A percentile compares a stretch with the other conserved stretches of the same genome.
These are phyloP conservation scores for Cyphomyrmex costatus DNA, from an alignment of 1,140 invertebrate species.

Conservation along the genomic window DNA sequence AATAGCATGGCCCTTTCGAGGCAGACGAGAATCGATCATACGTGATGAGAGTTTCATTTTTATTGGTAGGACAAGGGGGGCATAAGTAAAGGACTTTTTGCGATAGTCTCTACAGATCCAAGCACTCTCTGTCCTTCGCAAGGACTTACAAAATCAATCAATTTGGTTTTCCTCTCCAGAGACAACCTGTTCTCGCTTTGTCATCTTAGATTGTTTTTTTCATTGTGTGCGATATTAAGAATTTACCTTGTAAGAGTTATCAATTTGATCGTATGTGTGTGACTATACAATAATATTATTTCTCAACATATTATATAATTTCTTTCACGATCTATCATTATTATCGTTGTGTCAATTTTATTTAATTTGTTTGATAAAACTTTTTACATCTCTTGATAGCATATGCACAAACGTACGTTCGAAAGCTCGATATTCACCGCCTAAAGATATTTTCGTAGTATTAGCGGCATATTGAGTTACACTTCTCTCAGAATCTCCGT, in stretches of 20 bases:
- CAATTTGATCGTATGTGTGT: not conserved
- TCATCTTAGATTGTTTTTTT: constrained; percentile 21
- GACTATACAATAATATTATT: not conserved
- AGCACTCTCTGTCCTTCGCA: constrained; percentile 43
- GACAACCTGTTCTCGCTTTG: constrained; percentile 5
- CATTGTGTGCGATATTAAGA: constrained; percentile 26
- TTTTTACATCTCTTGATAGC: not conserved
- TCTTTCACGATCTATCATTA: not conserved
- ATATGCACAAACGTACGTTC: not conserved
- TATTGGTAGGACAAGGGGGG: constrained; percentile 80
- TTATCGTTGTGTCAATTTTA: not conserved
- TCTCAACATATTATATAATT: constrained; percentile 14
- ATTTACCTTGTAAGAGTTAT: not conserved
- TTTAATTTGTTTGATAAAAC: constrained; percentile 42
- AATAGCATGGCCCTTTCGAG: constrained; percentile 75
- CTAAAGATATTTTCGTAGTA: constrained; percentile 63
- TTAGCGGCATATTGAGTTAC: constrained; percentile 71
- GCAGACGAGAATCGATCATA: constrained; percentile 83
- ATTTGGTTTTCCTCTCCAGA: constrained; percentile 41
- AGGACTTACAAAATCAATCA: constrained; percentile 60
- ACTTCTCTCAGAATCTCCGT: constrained; percentile 56
- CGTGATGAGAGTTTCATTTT: constrained; percentile 84
- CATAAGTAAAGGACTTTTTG: constrained; percentile 71
- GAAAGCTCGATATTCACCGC: constrained; percentile 56
- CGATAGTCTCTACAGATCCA: constrained; percentile 32